Evolutionary conservation across 2,888 invertebrate genomes (phyloP), one percentile per base, ranked within the genome.

Genomic region (Rotaria magnacalcarata): DNA sequence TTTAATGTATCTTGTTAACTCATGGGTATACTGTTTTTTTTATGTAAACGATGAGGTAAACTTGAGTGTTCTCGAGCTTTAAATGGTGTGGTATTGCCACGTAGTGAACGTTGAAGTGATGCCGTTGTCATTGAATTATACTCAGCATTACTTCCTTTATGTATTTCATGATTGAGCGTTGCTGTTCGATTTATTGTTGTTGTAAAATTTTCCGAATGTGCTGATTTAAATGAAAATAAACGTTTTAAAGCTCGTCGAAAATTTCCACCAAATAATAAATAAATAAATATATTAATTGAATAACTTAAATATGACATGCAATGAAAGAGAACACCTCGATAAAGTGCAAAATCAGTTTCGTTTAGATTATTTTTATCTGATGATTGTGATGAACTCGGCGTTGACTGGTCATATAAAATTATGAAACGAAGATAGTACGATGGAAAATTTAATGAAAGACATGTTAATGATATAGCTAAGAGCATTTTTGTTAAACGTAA

Each of bases 401-500:
- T 21, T 80, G 80, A 47, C 7, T 80, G 43, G 24, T 80, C 7
- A 47, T 80, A 80, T 43, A 80, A 80, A 43, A 80, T n/a, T 41
- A 80, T 47, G 7, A 80, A 80, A 47, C 80, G 80, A 47, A 80
- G 47, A 80, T 80, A 80, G 14, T 80, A 80, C 19, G 80, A 80
- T 80, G 80, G 80, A 47, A 80, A 80, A 80, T 80, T 80, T n/a
- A 80, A 80, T 24, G 43, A 43, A n/a, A 80, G n/a, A 80, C 80
- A 80, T 47, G 80, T 80, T 8, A 80, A 80, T n/a, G 80, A 80
- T 43, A 80, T 80, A 43, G 80, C 80, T 47, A 80, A 80, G 11
- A 80, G 47, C 80, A 80, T 80, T 80, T 80, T 80, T 43, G 80
- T 80, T 80, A 80, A 80, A 47, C 80, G 43, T 10, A 80, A 11